Evolutionary conservation across 2,113 vertebrate genomes (phyloP), one percentile per base, ranked within the genome.

Genomic region (Strix aluco): DNA sequence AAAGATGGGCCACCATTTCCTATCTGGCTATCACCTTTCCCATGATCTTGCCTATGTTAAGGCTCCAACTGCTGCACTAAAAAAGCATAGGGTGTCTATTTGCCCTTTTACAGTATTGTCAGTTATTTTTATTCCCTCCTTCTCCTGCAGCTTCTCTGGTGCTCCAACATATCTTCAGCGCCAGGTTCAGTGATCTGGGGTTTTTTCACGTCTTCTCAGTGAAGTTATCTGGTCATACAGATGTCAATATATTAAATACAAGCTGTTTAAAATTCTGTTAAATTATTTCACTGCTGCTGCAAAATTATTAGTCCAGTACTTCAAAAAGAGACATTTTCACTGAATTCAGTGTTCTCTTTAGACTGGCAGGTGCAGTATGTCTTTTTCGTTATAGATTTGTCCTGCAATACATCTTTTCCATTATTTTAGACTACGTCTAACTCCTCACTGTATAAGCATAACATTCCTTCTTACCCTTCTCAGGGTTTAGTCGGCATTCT

Each of bases 161-260:
- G 21, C 20, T 30, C 47, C 42, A 32, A 1, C 9, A 5, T n/a
- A 20, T 36, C 72, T 74, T 36, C 38, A 47, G 49, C 6, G 0
- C 23, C 32, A 46, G 34, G 62, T 21, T 81, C 38, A 44, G 85
- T 47, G 62, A 22, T 30, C 44, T 46, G 44, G 47, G 3, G 10
- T 3, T 10, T 36, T 32, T 61, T 23, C 29, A 36, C 5, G 4
- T 55, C 52, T 42, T 34, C 15, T 13, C 46, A 30, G 65, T 22
- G 47, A 19, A 30, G 11, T 19, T 17, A 4, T 10, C 40, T 26
- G 66, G 4, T 36, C 71, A 2, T 10, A 2, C 15, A 49, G 36
- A 6, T 58, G 38, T 18, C 26, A 22, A 36, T 3, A 1, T 0
- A 17, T n/a, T 3, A 5, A 67, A 36, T 3, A 70, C 0, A 9